A percentile compares a stretch with the other conserved stretches of the same genome.
These are phyloP conservation scores for Armadillidium nasatum DNA, from an alignment of 1,140 invertebrate genomes.

Conservation along the genomic window DNA sequence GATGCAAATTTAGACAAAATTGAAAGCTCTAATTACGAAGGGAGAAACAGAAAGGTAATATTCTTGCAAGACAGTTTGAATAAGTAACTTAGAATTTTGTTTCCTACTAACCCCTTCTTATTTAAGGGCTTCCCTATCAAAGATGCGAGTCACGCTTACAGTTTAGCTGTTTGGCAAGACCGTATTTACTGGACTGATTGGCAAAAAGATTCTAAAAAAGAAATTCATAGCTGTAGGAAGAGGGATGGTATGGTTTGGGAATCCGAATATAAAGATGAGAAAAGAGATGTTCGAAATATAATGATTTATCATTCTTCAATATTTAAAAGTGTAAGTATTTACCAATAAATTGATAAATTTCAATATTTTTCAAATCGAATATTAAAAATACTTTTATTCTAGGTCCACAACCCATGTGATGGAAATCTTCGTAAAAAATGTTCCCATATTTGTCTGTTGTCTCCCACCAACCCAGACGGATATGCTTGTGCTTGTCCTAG, in stretches of 20 bases:
- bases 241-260: constrained; percentile 66
- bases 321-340: constrained; percentile 59
- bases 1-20: constrained; percentile 65
- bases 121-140: constrained; percentile 60
- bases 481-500: constrained; percentile 61
- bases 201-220: constrained; percentile 57
- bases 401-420: constrained; percentile 26
- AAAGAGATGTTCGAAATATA: constrained; percentile 78
- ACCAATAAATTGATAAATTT: background rate
- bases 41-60: constrained; percentile 63
- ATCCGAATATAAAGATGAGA: constrained; percentile 62
- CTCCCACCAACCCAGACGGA: constrained; percentile 55
- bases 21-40: constrained; percentile 76
- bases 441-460: constrained; percentile 62
- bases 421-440: constrained; percentile 63
- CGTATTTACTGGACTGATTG: constrained; percentile 79
- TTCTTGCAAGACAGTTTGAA: background rate
- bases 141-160: constrained; percentile 71
- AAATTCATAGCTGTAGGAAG: constrained; percentile 69
- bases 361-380: background rate
- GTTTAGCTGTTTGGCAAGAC: constrained; percentile 68
- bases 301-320: constrained; percentile 61
- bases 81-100: too few relatives aligned
- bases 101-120: background rate
- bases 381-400: too few relatives aligned